These are phyloP conservation scores for Zaprionus bogoriensis DNA, from an alignment of 2,888 invertebrate species.

Conservation along the genomic window DNA sequence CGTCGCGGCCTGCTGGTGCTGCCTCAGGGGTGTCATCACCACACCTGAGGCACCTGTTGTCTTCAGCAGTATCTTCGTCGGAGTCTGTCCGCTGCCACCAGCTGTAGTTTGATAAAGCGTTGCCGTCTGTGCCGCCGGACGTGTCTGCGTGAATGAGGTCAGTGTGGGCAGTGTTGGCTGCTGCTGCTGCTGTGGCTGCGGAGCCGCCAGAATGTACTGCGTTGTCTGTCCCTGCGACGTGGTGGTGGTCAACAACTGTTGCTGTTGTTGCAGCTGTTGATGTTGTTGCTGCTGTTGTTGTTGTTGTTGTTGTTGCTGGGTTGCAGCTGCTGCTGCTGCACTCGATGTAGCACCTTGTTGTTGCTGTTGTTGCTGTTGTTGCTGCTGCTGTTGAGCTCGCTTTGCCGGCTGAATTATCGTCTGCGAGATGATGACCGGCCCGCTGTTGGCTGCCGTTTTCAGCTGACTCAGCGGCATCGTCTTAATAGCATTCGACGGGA, in stretches of 20 bases:
- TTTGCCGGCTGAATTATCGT: constrained; percentile 83
- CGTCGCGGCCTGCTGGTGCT: constrained; percentile 59
- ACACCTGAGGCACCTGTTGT: constrained; percentile 81
- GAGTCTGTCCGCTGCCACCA: constrained; percentile 69
- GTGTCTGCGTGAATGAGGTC: constrained; percentile 80
- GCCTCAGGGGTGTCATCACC: constrained; percentile 78
- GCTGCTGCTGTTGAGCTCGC: constrained; percentile 66
- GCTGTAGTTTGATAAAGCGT: constrained; percentile 80
- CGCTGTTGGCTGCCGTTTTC: constrained; percentile 80
- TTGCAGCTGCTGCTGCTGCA: constrained; percentile 47
- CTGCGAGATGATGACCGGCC: constrained; percentile 82
- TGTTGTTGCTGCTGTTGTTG: constrained; percentile 42
- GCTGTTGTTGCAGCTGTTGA: constrained; percentile 53
- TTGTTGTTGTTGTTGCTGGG: constrained; percentile 44
- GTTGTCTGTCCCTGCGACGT: constrained; percentile 57
- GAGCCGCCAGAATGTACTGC: constrained; percentile 80
- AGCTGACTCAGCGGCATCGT: constrained; percentile 80
- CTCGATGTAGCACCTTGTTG: constrained; percentile 40
- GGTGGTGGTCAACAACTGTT: constrained; percentile 35
- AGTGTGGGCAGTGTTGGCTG: constrained; percentile 76
- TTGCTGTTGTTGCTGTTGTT: constrained; percentile 53
- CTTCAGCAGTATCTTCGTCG: constrained; percentile 82
- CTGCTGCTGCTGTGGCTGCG: constrained; percentile 65
- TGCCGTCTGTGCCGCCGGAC: constrained; percentile 71
- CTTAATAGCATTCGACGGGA: constrained; percentile 79